Evolutionary conservation across 2,888 invertebrate species (phyloP), one percentile per base, ranked within the genome.

Genomic region (Leptopterna dolabrata): DNA sequence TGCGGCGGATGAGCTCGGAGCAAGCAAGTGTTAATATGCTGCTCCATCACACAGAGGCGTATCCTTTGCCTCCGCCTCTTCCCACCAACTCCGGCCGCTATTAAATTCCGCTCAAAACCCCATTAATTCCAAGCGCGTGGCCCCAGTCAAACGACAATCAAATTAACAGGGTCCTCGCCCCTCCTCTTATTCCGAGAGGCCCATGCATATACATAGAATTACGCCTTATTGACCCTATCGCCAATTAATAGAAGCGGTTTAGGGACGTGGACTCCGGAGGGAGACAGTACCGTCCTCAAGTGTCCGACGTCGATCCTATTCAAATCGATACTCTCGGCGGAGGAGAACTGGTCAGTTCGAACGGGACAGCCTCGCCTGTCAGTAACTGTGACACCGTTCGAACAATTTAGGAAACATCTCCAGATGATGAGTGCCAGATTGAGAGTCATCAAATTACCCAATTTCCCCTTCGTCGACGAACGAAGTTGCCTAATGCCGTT

Each of bases 101-200:
- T 81, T 81, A 81, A 81, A 81, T 81, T 81, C 81, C 81, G 81
- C 81, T 81, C 55, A 81, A 81, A 81, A 81, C 51, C 81, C 81
- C 81, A 81, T 81, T 81, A 81, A 81, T 81, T 81, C 81, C 81
- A 30, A 81, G 55, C 81, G 51, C 81, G 51, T 81, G 81, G 81
- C 29, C 55, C 55, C 36, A 81, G 51, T 81, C 81, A 55, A 81
- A 81, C 81, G 81, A 81, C 81, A 81, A 81, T 81, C 81, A 81
- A 81, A 81, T 81, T 81, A 81, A 81, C 81, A 45, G 78, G 41
- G 41, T 27, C 78, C 24, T 24, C 78, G 14, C 43, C 41, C 63
- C 63, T 55, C 55, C 76, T 78, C 41, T 78, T 45, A 27, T 45
- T 78, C 45, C 78, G 14, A 63, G 63, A 19, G 16, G 41, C 78